phyloP scores from a whole-genome alignment of 2,113 vertebrate species.

The Chrysochloris asiatica region DNA sequence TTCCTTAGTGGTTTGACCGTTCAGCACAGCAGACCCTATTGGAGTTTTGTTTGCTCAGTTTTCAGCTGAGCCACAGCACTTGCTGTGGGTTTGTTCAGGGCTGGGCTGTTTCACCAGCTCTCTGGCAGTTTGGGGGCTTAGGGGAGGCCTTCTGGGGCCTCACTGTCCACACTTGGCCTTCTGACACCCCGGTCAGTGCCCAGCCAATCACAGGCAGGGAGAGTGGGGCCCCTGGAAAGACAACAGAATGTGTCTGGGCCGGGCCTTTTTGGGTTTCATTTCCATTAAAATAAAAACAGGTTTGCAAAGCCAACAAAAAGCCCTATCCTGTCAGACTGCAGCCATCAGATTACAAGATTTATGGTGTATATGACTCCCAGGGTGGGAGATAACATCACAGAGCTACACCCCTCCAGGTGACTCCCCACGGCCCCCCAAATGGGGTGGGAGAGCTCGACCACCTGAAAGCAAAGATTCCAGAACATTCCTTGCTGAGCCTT shows the following conservation, averaged over 20 bases:
- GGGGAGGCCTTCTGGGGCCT: conserved; percentile 7
- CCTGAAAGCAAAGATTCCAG: neutral
- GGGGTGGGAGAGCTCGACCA: conserved; percentile 35
- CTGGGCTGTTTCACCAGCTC: neutral
- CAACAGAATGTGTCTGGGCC: conserved; percentile 45
- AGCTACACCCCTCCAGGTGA: conserved; percentile 70
- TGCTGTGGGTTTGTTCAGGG: neutral
- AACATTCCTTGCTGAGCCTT: neutral
- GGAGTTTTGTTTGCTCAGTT: neutral
- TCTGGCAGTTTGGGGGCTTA: neutral
- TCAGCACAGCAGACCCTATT: neutral
- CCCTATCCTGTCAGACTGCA: conserved; percentile 77
- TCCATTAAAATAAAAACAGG: conserved; percentile 80
- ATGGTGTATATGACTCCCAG: conserved; percentile 80
- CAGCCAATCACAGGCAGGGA: neutral
- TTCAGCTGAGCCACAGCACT: neutral
- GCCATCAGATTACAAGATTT: conserved; percentile 80
- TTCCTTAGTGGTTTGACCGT: neutral
- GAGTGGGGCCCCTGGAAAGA: conserved; percentile 49
- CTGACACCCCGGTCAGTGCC: neutral
- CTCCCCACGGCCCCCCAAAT: neutral
- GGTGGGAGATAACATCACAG: conserved; percentile 81
- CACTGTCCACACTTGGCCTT: neutral
- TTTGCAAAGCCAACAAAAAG: conserved; percentile 81
- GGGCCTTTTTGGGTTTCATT: conserved; percentile 74